Evolutionary conservation across 2,113 vertebrate species (phyloP), one percentile per base, ranked within the genome.

Genomic region (Pygoscelis adeliae): DNA sequence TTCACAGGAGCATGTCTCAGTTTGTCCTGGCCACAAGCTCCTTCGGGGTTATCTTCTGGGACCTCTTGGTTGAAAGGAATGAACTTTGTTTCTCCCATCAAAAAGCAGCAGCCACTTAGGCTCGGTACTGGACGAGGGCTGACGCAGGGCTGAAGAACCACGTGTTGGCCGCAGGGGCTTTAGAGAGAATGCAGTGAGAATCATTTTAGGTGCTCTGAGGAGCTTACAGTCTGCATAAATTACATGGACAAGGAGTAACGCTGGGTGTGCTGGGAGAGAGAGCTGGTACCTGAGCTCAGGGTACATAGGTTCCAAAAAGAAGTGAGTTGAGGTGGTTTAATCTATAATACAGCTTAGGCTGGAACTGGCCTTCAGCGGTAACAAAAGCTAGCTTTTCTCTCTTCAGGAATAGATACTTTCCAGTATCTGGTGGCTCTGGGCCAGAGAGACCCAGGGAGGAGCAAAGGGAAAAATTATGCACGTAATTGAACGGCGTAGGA

Each of bases 391-490:
- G 40, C n/a, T 56, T 83, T 78, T 58, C 0, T 3, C 13, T 66
- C 27, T 82, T 86, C 23, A 63, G 19, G 59, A 92, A 52, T 6
- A 83, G 74, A 81, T 25, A 25, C 13, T 82, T 92, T 40, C 19
- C 52, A 44, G 32, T 56, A 47, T 59, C n/a, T 62, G 44, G 36
- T 84, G 61, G 19, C 56, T 69, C 58, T 91, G 81, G 36, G 36
- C 61, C 61, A 80, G 27, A 55, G 17, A 1, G 6, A 14, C 36
- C 38, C 56, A 58, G 22, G 49, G 36, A 87, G 22, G 22, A 97
- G 93, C 4, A 13, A 79, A 97, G 78, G 52, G 90, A 92, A 96
- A 95, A 96, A 96, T n/a, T 49, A 47, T 38, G 30, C 13, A 4
- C 9, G 83, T 70, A 90, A 97, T 81, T 4, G 13, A 96, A 89